Percentiles rank a stretch among this genome's conserved stretches.
Evolutionary conservation across 2,113 vertebrate genomes (phyloP).

Genomic region (Neotragus pygmaeus): DNA sequence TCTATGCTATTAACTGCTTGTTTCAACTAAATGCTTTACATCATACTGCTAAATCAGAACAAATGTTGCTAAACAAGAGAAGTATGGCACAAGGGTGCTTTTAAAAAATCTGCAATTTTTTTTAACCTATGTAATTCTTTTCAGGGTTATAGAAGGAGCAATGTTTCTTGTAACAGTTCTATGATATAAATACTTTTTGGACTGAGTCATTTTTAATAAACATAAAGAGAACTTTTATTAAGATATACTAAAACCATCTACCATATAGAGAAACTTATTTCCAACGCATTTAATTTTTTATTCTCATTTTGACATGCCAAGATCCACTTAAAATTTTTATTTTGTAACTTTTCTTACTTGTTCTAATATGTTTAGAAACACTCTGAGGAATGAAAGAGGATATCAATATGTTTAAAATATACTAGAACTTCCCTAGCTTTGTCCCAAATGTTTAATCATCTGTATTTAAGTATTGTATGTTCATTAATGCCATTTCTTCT

Average conservation of each 20-base stretch:
- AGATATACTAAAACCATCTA: not conserved
- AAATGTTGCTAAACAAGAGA: conserved; percentile 34
- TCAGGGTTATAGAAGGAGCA: not conserved
- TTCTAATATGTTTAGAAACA: not conserved
- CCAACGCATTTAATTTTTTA: not conserved
- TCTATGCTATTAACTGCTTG: conserved; percentile 56
- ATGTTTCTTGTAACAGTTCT: not conserved
- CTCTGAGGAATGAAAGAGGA: not conserved
- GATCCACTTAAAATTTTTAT: not conserved
- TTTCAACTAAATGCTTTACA: conserved; percentile 52
- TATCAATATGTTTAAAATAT: not conserved
- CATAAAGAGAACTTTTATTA: conserved; percentile 52
- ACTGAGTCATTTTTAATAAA: conserved; percentile 65
- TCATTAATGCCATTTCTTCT: not conserved
- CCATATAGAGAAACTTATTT: not conserved
- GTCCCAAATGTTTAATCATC: not conserved
- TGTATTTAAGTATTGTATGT: not conserved
- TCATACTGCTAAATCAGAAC: conserved; percentile 75
- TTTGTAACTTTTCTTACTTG: not conserved
- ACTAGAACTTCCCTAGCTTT: not conserved
- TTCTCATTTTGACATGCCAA: not conserved
- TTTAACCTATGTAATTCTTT: not conserved
- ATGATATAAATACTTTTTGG: conserved; percentile 2
- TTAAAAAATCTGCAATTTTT: not conserved
- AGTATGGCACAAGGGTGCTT: not conserved